Conservation (phyloP, 2,113 vertebrate genomes). For the Phrynocephalus versicolor region DNA sequence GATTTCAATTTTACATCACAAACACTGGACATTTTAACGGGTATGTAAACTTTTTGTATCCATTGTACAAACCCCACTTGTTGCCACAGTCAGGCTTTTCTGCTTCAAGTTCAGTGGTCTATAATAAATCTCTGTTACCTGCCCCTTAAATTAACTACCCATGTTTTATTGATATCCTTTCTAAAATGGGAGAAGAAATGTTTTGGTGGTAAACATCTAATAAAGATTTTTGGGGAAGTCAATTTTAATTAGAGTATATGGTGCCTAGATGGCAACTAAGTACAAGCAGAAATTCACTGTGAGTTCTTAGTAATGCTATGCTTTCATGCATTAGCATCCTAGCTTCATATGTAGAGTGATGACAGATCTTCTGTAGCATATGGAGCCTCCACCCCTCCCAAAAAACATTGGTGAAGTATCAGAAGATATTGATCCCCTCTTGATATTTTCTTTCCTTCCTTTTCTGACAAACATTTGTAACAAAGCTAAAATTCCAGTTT, state of each 20-base stretch:
- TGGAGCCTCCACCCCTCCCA: slow-evolving; percentile 56
- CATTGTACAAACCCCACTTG: not conserved
- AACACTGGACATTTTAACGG: no score
- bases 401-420: slow-evolving; percentile 37
- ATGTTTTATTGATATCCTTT: not conserved
- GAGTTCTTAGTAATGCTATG: slow-evolving; percentile 65
- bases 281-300: slow-evolving; percentile 30
- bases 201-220: not conserved
- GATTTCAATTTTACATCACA: no score
- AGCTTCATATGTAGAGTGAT: slow-evolving; percentile 63
- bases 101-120: no score
- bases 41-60: no score
- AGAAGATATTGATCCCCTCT: not conserved
- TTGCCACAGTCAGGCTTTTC: not conserved
- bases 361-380: slow-evolving; percentile 64
- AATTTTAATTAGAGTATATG: not conserved
- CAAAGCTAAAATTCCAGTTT: slow-evolving; percentile 7
- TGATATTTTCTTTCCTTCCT: slow-evolving; percentile 26
- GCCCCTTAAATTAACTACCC: not conserved
- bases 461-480: not conserved
- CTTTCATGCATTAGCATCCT: slow-evolving; percentile 55
- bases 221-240: slow-evolving; percentile 16
- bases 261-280: slow-evolving; percentile 51
- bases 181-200: not conserved
- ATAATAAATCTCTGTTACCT: not conserved